A percentile compares a stretch with the other conserved stretches of the same genome.
Evolutionary conservation across 2,888 invertebrate genomes (phyloP).

Genomic region (Nycteola revayana): DNA sequence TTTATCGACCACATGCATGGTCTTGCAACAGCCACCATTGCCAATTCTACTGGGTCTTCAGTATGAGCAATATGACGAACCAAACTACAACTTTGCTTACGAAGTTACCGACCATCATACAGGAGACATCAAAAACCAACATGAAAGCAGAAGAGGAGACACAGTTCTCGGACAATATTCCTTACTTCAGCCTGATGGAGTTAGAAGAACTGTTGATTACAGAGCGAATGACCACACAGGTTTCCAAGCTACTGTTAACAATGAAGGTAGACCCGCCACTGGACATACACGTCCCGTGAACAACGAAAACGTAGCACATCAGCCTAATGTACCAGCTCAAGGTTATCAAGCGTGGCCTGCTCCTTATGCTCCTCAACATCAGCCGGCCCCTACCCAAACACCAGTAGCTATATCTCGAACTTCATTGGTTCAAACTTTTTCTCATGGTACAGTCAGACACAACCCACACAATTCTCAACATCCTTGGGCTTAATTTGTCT

Average conservation of each 20-base stretch:
- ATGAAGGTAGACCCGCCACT: slow-evolving; percentile 39
- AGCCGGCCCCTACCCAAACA: slow-evolving; percentile 36
- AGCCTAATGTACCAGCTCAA: slow-evolving; percentile 8
- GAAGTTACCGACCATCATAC: slow-evolving; percentile 78
- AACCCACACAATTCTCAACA: no score
- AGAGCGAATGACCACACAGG: slow-evolving; percentile 77
- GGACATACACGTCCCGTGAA: slow-evolving; percentile 6
- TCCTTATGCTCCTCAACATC: slow-evolving; percentile 21
- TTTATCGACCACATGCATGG: slow-evolving; percentile 57
- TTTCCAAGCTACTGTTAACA: slow-evolving; percentile 78
- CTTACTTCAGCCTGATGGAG: slow-evolving; percentile 78
- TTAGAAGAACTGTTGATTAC: slow-evolving; percentile 79
- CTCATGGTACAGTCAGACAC: slow-evolving; percentile 40
- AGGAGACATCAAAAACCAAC: slow-evolving; percentile 79
- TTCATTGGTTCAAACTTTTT: slow-evolving; percentile 54
- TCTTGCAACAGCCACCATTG: slow-evolving; percentile 50
- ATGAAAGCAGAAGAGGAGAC: slow-evolving; percentile 75
- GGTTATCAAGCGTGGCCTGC: slow-evolving; percentile 21
- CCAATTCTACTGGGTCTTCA: slow-evolving; percentile 36
- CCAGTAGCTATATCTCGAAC: slow-evolving; percentile 55
- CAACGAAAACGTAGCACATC: slow-evolving; percentile 13
- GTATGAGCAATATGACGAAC: slow-evolving; percentile 42
- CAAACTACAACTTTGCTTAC: slow-evolving; percentile 79
- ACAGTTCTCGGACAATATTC: slow-evolving; percentile 79
- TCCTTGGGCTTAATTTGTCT: slow-evolving; percentile 46